phyloP scores from a whole-genome alignment of 2,888 invertebrate species.

The Myopa tessellatipennis region DNA sequence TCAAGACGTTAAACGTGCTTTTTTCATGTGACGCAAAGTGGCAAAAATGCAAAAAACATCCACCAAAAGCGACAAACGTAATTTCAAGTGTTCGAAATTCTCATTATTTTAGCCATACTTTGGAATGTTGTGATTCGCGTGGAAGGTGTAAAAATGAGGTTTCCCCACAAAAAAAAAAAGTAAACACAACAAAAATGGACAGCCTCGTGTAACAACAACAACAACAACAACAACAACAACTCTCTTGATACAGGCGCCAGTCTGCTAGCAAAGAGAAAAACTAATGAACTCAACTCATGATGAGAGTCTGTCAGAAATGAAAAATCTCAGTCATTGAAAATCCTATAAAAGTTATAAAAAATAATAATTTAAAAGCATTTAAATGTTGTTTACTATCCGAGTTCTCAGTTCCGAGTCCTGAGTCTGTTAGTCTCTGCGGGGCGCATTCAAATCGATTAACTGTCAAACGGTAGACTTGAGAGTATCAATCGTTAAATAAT shows the following conservation, averaged over 20 bases:
- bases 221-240: too few relatives aligned
- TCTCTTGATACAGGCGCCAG: neutral
- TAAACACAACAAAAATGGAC: neutral
- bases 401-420: too few relatives aligned
- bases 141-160: neutral
- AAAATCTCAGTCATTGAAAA: too few relatives aligned
- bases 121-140: too few relatives aligned
- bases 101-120: slow-evolving; percentile 6
- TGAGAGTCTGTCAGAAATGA: neutral
- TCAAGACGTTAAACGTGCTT: slow-evolving; percentile 17
- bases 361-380: too few relatives aligned
- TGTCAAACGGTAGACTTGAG: too few relatives aligned
- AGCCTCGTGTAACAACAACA: neutral
- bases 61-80: neutral
- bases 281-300: neutral
- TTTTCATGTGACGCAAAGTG: slow-evolving; percentile 18
- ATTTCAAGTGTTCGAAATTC: slow-evolving; percentile 6
- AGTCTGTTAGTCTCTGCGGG: too few relatives aligned
- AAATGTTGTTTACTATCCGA: too few relatives aligned
- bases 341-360: too few relatives aligned
- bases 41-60: neutral
- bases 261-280: neutral
- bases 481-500: too few relatives aligned
- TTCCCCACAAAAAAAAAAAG: neutral
- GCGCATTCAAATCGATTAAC: too few relatives aligned